These are phyloP conservation scores for Phenganax marumi DNA, from an alignment of 92 coral and sea anemone species.

Conservation along the genomic window DNA sequence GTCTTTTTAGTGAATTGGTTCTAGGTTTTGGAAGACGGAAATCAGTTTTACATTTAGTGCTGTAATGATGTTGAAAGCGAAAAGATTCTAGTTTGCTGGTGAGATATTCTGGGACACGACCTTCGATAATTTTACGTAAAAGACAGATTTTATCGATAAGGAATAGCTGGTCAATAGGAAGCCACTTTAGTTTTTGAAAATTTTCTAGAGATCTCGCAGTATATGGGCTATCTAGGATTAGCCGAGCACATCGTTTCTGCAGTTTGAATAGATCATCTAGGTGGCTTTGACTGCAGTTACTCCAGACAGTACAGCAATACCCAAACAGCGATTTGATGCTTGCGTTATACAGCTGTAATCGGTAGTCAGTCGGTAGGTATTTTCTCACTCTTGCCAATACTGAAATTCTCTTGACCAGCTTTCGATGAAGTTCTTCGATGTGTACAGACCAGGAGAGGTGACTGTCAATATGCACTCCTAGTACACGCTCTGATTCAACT, in stretches of 20 bases:
- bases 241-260: constrained; percentile 34
- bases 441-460: constrained; percentile 37
- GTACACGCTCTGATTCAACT: constrained; percentile 45
- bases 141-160: constrained; percentile 37
- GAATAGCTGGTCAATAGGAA: constrained; percentile 36
- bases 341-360: constrained; percentile 29
- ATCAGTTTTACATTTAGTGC: constrained; percentile 25
- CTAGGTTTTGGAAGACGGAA: constrained; percentile 36
- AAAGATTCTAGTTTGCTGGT: constrained; percentile 20
- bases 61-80: constrained; percentile 22
- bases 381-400: constrained; percentile 34
- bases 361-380: constrained; percentile 38
- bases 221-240: constrained; percentile 15
- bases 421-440: constrained; percentile 28
- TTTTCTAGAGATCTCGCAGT: constrained; percentile 27
- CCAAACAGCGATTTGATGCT: constrained; percentile 37
- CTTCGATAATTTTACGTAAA: constrained; percentile 17
- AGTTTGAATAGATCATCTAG: constrained; percentile 27
- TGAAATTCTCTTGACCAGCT: constrained; percentile 28
- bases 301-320: constrained; percentile 48
- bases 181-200: constrained; percentile 39
- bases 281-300: constrained; percentile 37
- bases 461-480: constrained; percentile 26
- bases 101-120: constrained; percentile 35
- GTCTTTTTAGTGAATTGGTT: constrained; percentile 9